These are phyloP conservation scores for Andricus quercusramuli DNA, from an alignment of 2,888 invertebrate species.

Conservation along the genomic window DNA sequence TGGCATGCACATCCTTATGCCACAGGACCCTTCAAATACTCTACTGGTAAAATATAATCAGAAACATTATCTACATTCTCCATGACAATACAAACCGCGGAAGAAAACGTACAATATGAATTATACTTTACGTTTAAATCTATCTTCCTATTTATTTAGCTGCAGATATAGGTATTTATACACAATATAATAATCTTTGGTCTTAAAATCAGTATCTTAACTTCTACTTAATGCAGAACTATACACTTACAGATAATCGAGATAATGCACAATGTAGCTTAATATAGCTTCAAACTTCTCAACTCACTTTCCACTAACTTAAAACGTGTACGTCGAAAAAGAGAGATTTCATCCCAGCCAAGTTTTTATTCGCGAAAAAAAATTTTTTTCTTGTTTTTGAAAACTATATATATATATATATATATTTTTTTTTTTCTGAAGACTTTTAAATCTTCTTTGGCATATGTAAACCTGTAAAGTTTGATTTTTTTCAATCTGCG, in stretches of 20 bases:
- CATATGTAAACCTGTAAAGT: neutral
- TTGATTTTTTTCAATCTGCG: neutral
- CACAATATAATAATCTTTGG: slow-evolving; percentile 61
- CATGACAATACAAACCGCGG: slow-evolving; percentile 34
- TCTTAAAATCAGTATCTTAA: slow-evolving; percentile 54
- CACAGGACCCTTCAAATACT: neutral
- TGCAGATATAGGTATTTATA: slow-evolving; percentile 22
- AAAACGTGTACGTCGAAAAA: neutral
- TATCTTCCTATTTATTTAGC: slow-evolving; percentile 52
- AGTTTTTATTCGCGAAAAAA: neutral
- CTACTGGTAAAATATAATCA: slow-evolving; percentile 36
- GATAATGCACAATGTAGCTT: slow-evolving; percentile 18
- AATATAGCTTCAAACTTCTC: slow-evolving; percentile 9
- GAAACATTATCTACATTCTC: slow-evolving; percentile 6
- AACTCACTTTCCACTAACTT: slow-evolving; percentile 25
- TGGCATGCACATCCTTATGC: too few species aligned
- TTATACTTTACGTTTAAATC: slow-evolving; percentile 46
- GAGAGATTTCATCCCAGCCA: neutral
- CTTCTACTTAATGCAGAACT: slow-evolving; percentile 20
- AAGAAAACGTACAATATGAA: slow-evolving; percentile 41
- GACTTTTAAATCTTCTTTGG: neutral
- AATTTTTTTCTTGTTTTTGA: neutral
- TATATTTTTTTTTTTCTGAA: neutral
- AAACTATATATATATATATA: too few species aligned
- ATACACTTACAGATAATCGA: slow-evolving; percentile 34